Evolutionary conservation across 1,140 invertebrate genomes (phyloP).

Genomic region (Lasaia peninsularis): DNA sequence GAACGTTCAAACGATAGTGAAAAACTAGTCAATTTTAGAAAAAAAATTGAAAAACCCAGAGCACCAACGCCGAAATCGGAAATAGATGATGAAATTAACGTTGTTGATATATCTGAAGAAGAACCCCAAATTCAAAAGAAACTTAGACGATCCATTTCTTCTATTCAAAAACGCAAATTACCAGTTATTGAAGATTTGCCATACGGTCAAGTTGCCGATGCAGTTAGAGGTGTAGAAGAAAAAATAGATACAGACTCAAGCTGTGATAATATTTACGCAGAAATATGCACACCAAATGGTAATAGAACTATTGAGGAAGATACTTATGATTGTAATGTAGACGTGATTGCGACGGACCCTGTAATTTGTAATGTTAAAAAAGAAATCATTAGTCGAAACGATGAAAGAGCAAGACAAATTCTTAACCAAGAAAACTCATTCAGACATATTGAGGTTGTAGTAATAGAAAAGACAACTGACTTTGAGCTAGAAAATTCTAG

Average conservation of each 20-base stretch:
- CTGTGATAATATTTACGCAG: constrained; percentile 80
- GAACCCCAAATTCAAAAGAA: constrained; percentile 58
- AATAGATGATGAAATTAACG: constrained; percentile 45
- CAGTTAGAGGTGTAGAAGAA: constrained; percentile 63
- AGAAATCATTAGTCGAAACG: constrained; percentile 63
- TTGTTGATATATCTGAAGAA: constrained; percentile 62
- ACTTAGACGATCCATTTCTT: constrained; percentile 70
- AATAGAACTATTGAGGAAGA: constrained; percentile 59
- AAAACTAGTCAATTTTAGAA: constrained; percentile 64
- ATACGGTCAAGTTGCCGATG: constrained; percentile 74
- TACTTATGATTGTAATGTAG: constrained; percentile 58
- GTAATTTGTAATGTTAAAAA: constrained; percentile 72
- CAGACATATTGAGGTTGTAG: constrained; percentile 75
- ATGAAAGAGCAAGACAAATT: constrained; percentile 62
- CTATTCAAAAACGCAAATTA: constrained; percentile 73
- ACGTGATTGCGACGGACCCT: constrained; percentile 64
- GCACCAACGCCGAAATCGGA: constrained; percentile 66
- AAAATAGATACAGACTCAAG: constrained; percentile 66
- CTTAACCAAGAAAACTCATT: constrained; percentile 69
- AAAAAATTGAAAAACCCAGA: constrained; percentile 67
- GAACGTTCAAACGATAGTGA: constrained; percentile 53
- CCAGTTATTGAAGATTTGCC: constrained; percentile 76
- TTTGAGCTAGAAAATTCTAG: constrained; percentile 66
- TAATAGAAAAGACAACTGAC: constrained; percentile 71
- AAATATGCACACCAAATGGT: constrained; percentile 75